Evolutionary conservation across 1,140 invertebrate species (phyloP).

Genomic region (Leptopilina clavipes): DNA sequence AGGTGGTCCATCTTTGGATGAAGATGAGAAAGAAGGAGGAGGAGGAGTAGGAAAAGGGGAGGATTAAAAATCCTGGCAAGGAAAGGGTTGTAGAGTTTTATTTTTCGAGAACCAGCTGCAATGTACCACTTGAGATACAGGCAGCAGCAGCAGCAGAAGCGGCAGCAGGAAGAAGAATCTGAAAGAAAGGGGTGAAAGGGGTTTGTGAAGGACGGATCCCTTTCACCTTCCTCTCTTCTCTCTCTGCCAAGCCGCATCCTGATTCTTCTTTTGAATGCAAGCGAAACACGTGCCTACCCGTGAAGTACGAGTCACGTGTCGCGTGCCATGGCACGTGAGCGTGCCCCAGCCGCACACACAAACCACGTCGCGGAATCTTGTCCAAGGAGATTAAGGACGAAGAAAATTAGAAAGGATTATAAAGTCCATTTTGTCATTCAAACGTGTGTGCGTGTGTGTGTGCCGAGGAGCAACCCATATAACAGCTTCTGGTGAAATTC

Average conservation of each 20-base stretch:
- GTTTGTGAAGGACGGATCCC: constrained; percentile 48
- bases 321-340: constrained; percentile 65
- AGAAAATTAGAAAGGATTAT: constrained; percentile 23
- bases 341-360: constrained; percentile 32
- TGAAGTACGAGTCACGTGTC: constrained; percentile 57
- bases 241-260: constrained; percentile 50
- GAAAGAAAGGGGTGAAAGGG: constrained; percentile 62
- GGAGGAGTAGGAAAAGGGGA: constrained; percentile 46
- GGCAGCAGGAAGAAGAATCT: constrained; percentile 51
- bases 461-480: too few relatives aligned
- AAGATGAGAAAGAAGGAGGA: neutral
- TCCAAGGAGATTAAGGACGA: constrained; percentile 11
- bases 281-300: constrained; percentile 50
- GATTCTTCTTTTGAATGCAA: constrained; percentile 50
- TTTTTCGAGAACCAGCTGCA: constrained; percentile 19
- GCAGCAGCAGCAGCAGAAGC: constrained; percentile 38
- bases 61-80: neutral
- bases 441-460: too few relatives aligned
- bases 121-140: constrained; percentile 39
- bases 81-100: constrained; percentile 17
- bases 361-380: constrained; percentile 34
- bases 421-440: neutral
- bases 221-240: constrained; percentile 57
- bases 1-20: constrained; percentile 45
- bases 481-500: neutral